Conservation (phyloP, 64 coral and sea anemone genomes). For the Porites australiensis region DNA sequence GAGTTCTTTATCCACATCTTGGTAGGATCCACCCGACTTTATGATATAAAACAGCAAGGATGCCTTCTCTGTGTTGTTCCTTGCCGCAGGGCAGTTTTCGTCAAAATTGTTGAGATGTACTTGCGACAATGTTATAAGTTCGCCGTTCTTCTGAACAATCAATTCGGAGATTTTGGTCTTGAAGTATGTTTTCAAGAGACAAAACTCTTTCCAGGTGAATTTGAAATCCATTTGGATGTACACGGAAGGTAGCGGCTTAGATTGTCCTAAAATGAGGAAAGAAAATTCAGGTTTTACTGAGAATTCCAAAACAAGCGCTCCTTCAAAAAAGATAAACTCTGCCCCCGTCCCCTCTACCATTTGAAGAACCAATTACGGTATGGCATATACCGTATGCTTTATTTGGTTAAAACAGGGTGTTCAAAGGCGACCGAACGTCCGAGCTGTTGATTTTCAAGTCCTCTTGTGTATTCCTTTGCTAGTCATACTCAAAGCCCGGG, state of each 20-base stretch:
- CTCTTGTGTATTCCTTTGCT: no score
- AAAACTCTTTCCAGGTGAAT: constrained; percentile 60
- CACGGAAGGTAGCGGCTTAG: constrained; percentile 22
- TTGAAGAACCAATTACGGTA: no score
- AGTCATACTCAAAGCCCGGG: no score
- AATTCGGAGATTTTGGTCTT: constrained; percentile 22
- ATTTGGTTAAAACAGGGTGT: no score
- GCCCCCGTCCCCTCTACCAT: no score
- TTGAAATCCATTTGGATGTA: constrained; percentile 51
- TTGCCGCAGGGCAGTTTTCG: background rate
- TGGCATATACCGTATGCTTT: no score
- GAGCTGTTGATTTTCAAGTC: no score
- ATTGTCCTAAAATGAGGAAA: background rate
- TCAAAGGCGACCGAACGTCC: no score
- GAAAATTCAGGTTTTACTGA: background rate
- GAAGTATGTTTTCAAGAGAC: constrained; percentile 42
- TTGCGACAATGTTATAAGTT: background rate
- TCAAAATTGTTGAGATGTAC: constrained; percentile 47
- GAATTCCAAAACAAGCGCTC: no score
- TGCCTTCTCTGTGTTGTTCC: background rate
- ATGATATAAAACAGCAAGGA: constrained; percentile 24
- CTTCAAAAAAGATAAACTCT: no score
- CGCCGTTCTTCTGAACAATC: constrained; percentile 1
- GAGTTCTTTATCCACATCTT: constrained; percentile 39
- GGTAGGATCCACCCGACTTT: background rate